Base-by-base conservation (phyloP, 2,888 invertebrate species). In the Seira ritae region DNA sequence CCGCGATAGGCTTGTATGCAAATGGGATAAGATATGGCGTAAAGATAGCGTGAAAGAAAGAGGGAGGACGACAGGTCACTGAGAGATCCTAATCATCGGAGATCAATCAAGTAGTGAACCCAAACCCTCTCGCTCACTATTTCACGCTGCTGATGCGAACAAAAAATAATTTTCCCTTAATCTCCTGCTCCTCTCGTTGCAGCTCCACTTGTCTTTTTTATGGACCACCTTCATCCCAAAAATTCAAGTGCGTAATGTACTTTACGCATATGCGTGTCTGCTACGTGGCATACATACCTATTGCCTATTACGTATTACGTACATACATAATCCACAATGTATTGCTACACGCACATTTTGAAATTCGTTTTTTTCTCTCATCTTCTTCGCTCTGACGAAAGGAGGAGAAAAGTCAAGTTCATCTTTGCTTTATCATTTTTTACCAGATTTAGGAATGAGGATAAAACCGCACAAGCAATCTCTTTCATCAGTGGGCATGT, bases 91-190 rank as follows among this genome's bases (percentile, higher is more conserved):
- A 72, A 72, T 72, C 68, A 72, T 46, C 67, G 55, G 66, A 72
- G 72, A 79, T 79, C 79, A 79, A 79, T 79, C 79, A 79, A 60
- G 71, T 46, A 68, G 67, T 67, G 79, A 72, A 72, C 31, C 8
- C 31, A 72, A 72, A 72, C 31, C 8, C 31, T 31, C 31, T 31
- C 8, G 31, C 31, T 31, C 31, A 31, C 31, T 31, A 31, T 31
- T 31, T 31, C 31, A 31, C 31, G 31, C 31, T 31, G 31, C 42
- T 31, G 31, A 31, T 31, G 31, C 31, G 62, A 22, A 62, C 60
- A 72, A 60, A 72, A 72, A 72, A 72, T 20, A 60, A 60, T 72
- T 62, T 72, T 72, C 62, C 60, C 31, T 60, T 62, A 60, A 72
- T 72, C 23, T 55, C 23, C 55, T 50, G 50, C 71, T 24, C 67